Evolutionary conservation across 2,113 vertebrate species (phyloP), one percentile per base, ranked within the genome.

Genomic region (Choloepus hoffmanni): DNA sequence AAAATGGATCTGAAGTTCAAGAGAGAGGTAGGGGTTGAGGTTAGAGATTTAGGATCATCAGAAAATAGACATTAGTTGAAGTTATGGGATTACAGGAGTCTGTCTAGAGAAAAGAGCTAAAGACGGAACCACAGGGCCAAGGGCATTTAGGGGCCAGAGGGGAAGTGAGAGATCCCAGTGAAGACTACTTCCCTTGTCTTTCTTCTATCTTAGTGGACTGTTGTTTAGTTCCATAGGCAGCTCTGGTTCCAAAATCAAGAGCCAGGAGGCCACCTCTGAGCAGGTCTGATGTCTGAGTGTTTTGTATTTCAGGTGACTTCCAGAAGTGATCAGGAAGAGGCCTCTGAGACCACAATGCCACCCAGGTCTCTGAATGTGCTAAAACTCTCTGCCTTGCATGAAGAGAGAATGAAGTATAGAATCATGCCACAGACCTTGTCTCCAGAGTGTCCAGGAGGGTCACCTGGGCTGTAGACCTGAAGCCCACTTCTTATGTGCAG

Each of bases 1-100:
- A 72, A 87, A 83, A 72, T 2, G 40, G 82, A 84, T 90, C 76
- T 67, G 50, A 90, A 90, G 24, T 53, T 94, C 45, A 50, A 55
- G 28, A 84, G 62, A 92, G 45, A 60, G 45, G n/a, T 70, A 73
- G 48, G 48, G n/a, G 43, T 70, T 83, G 68, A 73, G 65, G 15
- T 81, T 76, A 81, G 43, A 85, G 36, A 86, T 78, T 72, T 60
- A 87, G 68, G 62, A 36, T 73, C 55, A 78, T 88, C 33, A 77
- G 88, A 87, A 93, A 83, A 36, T 33, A 50, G 63, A 33, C 40
- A 88, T 33, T 60, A 84, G 65, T 45, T 50, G 76, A 82, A 72
- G 7, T 40, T 14, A 67, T 40, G 62, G 7, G 13, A 67, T n/a
- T 74, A 60, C 53, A 70, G 58, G 5, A 77, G 10, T 73, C 33